Conservation (phyloP, 2,888 invertebrate species). For the Ischnus inquisitorius region DNA sequence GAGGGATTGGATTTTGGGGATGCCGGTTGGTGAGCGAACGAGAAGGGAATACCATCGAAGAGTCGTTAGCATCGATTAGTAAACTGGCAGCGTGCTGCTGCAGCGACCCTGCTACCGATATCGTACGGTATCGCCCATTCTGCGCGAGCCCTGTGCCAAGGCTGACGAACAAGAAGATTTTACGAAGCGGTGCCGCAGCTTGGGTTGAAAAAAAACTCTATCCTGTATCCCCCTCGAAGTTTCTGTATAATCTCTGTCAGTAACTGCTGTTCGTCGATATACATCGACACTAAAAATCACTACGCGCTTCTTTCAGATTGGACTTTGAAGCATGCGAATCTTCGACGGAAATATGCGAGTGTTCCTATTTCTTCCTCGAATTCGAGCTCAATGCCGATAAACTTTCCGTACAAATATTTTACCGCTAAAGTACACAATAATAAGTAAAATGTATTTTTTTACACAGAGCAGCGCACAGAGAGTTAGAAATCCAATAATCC, state of each 20-base stretch:
- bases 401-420: not conserved
- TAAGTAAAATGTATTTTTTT: not conserved
- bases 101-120: constrained; percentile 30
- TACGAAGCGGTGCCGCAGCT: constrained; percentile 36
- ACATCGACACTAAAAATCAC: not conserved
- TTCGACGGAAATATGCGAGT: not conserved
- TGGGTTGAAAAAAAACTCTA: constrained; percentile 34
- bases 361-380: not conserved
- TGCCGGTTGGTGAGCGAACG: constrained; percentile 43
- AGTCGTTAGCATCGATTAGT: constrained; percentile 79
- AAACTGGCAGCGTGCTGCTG: constrained; percentile 61
- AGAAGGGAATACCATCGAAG: constrained; percentile 73
- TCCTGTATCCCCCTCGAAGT: not conserved
- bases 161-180: constrained; percentile 39
- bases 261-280: constrained; percentile 13
- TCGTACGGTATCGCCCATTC: not conserved
- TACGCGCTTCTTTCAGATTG: not conserved
- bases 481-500: constrained; percentile 11
- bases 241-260: constrained; percentile 8
- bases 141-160: not conserved
- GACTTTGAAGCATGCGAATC: not conserved
- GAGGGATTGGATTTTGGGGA: constrained; percentile 28
- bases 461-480: not conserved
- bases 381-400: not conserved
- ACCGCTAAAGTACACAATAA: not conserved